Percentiles rank a stretch among this genome's conserved stretches.
These are phyloP conservation scores for Halyomorpha halys DNA, from an alignment of 1,140 invertebrate genomes.

Conservation along the genomic window DNA sequence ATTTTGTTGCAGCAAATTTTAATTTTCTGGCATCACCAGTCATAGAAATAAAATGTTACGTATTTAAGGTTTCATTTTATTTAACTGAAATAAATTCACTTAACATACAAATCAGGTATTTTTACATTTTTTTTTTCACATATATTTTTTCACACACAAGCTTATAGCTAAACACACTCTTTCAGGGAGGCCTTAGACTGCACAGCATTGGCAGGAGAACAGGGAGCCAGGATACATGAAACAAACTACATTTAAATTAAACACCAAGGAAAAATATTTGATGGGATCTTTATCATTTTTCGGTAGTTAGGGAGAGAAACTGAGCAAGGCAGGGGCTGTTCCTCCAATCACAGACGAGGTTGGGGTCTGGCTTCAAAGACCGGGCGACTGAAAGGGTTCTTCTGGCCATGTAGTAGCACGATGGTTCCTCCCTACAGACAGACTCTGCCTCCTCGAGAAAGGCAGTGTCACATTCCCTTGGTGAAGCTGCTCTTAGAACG, in stretches of 20 bases:
- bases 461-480: conserved; percentile 22
- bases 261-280: no score
- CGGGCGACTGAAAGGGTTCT: conserved; percentile 13
- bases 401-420: conserved; percentile 21
- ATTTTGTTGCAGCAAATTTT: no score
- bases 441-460: conserved; percentile 20
- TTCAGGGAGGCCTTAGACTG: conserved; percentile 1
- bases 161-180: neutral
- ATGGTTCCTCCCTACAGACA: conserved; percentile 22
- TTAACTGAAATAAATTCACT: no score
- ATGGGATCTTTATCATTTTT: conserved; percentile 1
- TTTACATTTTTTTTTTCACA: no score
- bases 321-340: conserved; percentile 23
- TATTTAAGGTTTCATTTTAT: no score
- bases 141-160: no score
- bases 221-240: neutral
- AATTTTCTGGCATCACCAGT: no score
- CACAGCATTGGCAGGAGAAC: conserved; percentile 1
- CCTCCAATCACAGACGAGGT: conserved; percentile 23
- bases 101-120: no score
- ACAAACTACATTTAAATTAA: conserved; percentile 9
- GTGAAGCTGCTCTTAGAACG: conserved; percentile 16
- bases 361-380: conserved; percentile 12
- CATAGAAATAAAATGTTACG: no score
- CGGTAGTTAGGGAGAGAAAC: conserved; percentile 18